Base-by-base conservation (phyloP, 2,797 vertebrate species). In the Gambusia yucatana region DNA sequence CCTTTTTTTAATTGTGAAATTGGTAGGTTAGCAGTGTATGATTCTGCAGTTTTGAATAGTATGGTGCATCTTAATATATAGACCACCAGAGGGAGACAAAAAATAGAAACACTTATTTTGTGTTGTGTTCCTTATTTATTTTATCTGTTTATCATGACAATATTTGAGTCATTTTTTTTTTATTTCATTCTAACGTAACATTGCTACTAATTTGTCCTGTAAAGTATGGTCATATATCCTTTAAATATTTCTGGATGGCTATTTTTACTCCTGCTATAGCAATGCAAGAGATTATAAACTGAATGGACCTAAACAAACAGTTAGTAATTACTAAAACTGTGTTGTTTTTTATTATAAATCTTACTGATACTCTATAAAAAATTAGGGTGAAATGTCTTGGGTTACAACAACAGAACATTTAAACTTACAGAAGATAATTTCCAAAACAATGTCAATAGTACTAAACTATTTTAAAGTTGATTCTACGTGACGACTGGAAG, bases 1-100 rank as follows among this genome's bases (percentile, higher is more conserved):
- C 11, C 20, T 13, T 41, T 33, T 41, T 11, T 20, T 25, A 65
- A 5, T 41, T 41, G 20, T 67, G 9, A 41, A 67, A 67, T 67
- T 25, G 36, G 36, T 22, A 10, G 17, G 8, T 67, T 10, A 67
- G 36, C 13, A 1, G 17, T 25, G 0, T 4, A 25, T 25, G 28
- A 25, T 41, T 69, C 39, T 41, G 33, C 17, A 63, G 13, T 39
- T 67, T 41, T 22, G 36, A 67, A 70, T 70, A 67, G 22, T 6
- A 14, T 41, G 6, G 3, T 86, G 83, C 14, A 25, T 39, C 81
- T 7, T 22, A 1, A 36, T 41, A 55, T 2, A 13, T 0, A 79
- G 41, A 7, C 83, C 91, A 89, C 83, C 55, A 85, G 90, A 82
- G 83, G 86, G 90, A 47, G 76, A 28, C 77, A 91, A 50, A 72